These are phyloP conservation scores for Phytoseiulus persimilis DNA, from an alignment of 2,888 invertebrate species.

Conservation along the genomic window DNA sequence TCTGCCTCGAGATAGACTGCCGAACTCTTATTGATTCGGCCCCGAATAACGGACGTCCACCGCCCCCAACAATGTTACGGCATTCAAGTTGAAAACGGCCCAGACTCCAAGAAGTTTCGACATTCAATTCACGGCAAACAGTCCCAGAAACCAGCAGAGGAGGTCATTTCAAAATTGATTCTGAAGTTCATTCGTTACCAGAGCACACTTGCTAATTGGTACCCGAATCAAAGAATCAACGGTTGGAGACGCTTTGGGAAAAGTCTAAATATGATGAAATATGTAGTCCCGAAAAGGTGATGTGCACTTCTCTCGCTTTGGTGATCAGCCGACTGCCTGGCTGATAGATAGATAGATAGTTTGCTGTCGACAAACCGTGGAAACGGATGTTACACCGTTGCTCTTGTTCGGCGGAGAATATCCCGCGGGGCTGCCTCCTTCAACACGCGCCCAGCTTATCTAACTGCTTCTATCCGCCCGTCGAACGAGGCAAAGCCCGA, in stretches of 20 bases:
- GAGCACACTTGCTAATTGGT: too few species aligned
- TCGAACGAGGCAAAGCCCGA: too few species aligned
- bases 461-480: not conserved
- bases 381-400: not conserved
- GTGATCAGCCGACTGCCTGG: not conserved
- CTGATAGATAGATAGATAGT: not conserved
- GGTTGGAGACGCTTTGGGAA: not conserved
- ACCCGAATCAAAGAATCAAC: too few species aligned
- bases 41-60: not conserved
- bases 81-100: not conserved
- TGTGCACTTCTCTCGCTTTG: not conserved
- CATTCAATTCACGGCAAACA: not conserved
- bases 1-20: not conserved
- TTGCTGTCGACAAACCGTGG: not conserved
- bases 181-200: not conserved
- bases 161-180: not conserved
- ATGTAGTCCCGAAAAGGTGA: not conserved
- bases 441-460: not conserved
- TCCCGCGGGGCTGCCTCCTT: not conserved
- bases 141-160: not conserved
- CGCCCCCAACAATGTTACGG: not conserved
- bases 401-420: not conserved
- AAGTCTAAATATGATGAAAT: not conserved
- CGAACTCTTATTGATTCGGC: not conserved
- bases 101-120: not conserved